phyloP scores from a whole-genome alignment of 2,113 vertebrate species.

The Channa argus region DNA sequence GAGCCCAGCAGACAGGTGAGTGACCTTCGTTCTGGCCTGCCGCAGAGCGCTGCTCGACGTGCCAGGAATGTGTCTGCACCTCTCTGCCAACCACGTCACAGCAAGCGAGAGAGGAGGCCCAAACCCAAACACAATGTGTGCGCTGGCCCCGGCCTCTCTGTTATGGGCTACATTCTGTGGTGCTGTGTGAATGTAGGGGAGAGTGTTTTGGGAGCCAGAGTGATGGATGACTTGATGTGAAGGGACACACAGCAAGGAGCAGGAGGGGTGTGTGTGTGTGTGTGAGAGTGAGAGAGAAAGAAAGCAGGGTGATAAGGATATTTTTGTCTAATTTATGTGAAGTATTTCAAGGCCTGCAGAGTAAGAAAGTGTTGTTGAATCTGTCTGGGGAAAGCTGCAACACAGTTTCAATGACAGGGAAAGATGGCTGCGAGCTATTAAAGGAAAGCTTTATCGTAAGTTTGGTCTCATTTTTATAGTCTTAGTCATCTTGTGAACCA shows the following conservation, averaged over 20 bases:
- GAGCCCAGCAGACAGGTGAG: conserved; percentile 63
- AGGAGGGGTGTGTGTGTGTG: conserved; percentile 13
- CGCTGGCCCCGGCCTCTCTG: conserved; percentile 49
- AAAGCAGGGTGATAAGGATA: conserved; percentile 67
- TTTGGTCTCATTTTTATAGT: background rate
- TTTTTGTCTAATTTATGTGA: conserved; percentile 71
- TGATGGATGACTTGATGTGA: conserved; percentile 64
- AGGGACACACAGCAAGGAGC: conserved; percentile 30
- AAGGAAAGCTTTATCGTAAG: conserved; percentile 9
- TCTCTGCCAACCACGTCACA: conserved; percentile 65
- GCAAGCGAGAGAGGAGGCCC: conserved; percentile 26
- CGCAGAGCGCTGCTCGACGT: conserved; percentile 17
- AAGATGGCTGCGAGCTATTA: background rate
- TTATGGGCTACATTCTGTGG: conserved; percentile 74
- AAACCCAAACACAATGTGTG: conserved; percentile 65
- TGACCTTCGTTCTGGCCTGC: conserved; percentile 61
- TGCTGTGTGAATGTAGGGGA: conserved; percentile 60
- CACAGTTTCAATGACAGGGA: conserved; percentile 18
- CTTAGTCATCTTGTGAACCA: background rate
- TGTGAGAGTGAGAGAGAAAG: background rate
- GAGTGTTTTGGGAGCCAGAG: conserved; percentile 69
- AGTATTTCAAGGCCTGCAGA: conserved; percentile 70
- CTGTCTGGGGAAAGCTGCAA: conserved; percentile 9
- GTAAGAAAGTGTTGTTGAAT: conserved; percentile 33
- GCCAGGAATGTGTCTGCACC: conserved; percentile 77